Conservation (phyloP, 2,113 vertebrate genomes). For the Pelvicachromis taeniatus region DNA sequence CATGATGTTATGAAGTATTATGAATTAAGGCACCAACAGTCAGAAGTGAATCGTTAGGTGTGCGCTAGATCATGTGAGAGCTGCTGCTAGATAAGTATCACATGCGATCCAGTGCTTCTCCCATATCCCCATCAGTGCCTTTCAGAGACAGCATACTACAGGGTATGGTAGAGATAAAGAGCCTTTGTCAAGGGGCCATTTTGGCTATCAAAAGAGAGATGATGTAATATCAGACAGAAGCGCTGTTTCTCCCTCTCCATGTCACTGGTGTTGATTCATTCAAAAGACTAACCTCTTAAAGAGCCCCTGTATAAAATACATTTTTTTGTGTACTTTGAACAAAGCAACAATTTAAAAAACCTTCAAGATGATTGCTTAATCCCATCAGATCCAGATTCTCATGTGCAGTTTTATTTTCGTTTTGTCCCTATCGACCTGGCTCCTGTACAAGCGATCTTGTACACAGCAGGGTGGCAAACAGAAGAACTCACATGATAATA, state of each 20-base stretch:
- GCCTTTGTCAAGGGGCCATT: conserved; percentile 55
- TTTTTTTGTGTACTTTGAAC: fast-evolving
- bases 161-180: conserved; percentile 46
- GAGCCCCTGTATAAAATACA: neutral
- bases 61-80: neutral
- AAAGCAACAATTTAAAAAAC: neutral
- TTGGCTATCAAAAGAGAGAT: conserved; percentile 55
- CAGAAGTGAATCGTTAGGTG: neutral
- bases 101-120: neutral
- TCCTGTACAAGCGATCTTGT: neutral
- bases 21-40: neutral
- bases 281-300: conserved; percentile 34
- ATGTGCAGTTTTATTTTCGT: neutral
- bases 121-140: conserved; percentile 32
- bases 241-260: conserved; percentile 1
- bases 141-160: conserved; percentile 31
- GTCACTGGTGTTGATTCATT: conserved; percentile 5
- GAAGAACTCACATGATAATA: neutral
- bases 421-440: neutral
- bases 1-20: neutral
- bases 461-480: neutral
- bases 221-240: conserved; percentile 56
- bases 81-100: neutral
- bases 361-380: neutral
- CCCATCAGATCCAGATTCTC: neutral